Conservation (phyloP, 2,797 vertebrate genomes). For the Linurgus olivaceus region DNA sequence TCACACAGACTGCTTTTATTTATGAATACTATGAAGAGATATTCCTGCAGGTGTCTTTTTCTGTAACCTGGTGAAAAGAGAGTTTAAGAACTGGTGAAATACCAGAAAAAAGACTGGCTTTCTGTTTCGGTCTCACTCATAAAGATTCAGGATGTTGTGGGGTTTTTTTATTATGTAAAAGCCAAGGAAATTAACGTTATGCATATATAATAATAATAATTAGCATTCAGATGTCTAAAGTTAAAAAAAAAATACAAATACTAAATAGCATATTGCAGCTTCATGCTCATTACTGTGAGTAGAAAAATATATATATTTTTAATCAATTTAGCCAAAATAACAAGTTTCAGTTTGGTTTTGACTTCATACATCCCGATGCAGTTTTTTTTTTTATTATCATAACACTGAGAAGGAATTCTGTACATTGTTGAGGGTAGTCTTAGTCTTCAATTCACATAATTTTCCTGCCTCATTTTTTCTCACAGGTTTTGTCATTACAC, state of each 20-base stretch:
- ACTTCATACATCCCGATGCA: fast-evolving
- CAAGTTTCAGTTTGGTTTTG: not conserved
- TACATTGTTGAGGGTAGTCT: not conserved
- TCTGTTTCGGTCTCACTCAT: not conserved
- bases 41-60: not conserved
- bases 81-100: not conserved
- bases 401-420: not conserved
- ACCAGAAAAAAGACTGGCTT: not conserved
- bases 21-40: not conserved
- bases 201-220: not conserved
- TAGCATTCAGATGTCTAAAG: not conserved
- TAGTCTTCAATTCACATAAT: not conserved
- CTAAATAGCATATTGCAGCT: not conserved
- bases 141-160: not conserved
- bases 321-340: not conserved
- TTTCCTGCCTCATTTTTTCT: not conserved
- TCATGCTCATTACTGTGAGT: not conserved
- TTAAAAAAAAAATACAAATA: not conserved
- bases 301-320: not conserved
- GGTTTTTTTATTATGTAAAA: not conserved
- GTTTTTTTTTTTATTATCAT: not conserved
- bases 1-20: not conserved
- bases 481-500: not conserved
- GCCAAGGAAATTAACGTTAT: not conserved
- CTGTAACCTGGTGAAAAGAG: not conserved